These are phyloP conservation scores for Drosophila fulvimacula DNA, from an alignment of 2,888 invertebrate species.

Conservation along the genomic window DNA sequence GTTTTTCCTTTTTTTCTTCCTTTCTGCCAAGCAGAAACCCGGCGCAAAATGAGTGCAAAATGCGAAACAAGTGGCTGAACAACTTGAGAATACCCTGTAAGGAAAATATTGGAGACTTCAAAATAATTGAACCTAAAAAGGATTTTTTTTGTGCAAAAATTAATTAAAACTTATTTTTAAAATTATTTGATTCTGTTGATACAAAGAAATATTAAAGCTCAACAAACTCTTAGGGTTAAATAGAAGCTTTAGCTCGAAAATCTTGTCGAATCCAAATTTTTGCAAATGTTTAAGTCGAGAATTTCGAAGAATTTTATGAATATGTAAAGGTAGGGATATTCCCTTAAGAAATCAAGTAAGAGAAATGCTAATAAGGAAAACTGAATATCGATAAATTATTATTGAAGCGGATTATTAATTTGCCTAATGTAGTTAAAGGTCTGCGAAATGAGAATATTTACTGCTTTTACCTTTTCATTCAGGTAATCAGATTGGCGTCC, in stretches of 20 bases:
- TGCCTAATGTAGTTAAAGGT: conserved; percentile 2
- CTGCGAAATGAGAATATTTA: conserved; percentile 1
- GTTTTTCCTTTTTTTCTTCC: conserved; percentile 4
- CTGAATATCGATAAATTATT: conserved; percentile 5
- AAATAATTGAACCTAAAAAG: neutral
- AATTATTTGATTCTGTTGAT: neutral
- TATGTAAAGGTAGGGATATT: neutral
- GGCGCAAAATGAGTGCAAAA: neutral
- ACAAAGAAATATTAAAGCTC: neutral
- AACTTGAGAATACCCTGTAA: conserved; percentile 19
- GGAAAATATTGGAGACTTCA: neutral
- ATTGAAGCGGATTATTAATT: conserved; percentile 11
- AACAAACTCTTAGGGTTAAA: too few relatives aligned
- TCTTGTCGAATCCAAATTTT: neutral
- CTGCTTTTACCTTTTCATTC: neutral
- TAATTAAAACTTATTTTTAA: neutral
- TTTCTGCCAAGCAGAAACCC: conserved; percentile 5
- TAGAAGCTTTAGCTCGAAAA: neutral
- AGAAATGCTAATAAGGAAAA: neutral
- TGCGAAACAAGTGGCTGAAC: neutral
- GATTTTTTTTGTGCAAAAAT: neutral
- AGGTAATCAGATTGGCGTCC: neutral
- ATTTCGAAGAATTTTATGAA: neutral
- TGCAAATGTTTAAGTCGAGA: neutral
- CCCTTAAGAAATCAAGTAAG: neutral